Evolutionary conservation across 1,140 invertebrate species (phyloP).

Genomic region (Rhagoletis pomonella): DNA sequence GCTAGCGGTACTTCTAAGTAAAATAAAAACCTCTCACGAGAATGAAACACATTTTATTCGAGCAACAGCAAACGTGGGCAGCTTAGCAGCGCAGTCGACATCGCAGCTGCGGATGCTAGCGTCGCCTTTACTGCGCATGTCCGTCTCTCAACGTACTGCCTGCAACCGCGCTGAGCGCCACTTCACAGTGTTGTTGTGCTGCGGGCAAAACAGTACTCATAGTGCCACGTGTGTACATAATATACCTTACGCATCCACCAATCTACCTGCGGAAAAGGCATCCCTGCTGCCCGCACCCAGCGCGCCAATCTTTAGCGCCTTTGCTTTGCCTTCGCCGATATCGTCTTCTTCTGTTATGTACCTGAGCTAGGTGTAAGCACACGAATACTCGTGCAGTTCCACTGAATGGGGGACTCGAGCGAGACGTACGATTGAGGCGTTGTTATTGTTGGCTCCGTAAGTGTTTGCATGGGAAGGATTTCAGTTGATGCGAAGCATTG

Average conservation of each 20-base stretch:
- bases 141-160: background rate
- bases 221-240: slow-evolving; percentile 59
- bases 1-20: too few relatives aligned
- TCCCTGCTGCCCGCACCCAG: slow-evolving; percentile 56
- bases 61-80: background rate
- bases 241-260: slow-evolving; percentile 70
- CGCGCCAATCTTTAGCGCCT: background rate
- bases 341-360: slow-evolving; percentile 48
- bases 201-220: background rate
- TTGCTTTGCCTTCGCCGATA: background rate
- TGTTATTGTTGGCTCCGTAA: background rate
- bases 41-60: background rate
- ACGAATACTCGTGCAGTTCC: slow-evolving; percentile 2
- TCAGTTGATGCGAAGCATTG: slow-evolving; percentile 12
- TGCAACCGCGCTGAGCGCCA: slow-evolving; percentile 12
- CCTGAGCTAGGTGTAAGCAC: slow-evolving; percentile 55
- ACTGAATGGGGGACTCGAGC: background rate
- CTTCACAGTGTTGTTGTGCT: background rate
- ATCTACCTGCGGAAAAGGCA: slow-evolving; percentile 72
- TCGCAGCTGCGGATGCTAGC: background rate
- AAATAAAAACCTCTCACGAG: background rate
- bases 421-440: background rate
- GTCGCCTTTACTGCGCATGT: slow-evolving; percentile 18
- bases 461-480: background rate
- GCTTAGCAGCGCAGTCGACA: background rate